A percentile compares a stretch with the other conserved stretches of the same genome.
phyloP scores from a whole-genome alignment of 2,888 invertebrate genomes.

The Coronaproctus castanopsis region DNA sequence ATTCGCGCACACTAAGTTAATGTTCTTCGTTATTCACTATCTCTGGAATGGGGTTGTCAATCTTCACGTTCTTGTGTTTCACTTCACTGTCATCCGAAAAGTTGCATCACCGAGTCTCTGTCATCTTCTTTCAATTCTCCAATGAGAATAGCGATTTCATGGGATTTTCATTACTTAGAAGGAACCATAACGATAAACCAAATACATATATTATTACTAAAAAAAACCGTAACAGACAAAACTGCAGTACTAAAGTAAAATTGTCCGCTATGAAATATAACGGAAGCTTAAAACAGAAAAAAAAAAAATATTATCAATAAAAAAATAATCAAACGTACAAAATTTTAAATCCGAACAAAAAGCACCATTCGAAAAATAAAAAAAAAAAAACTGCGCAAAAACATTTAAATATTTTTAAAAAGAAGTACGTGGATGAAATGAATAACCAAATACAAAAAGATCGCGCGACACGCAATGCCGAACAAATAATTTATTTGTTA shows the following conservation, averaged over 20 bases:
- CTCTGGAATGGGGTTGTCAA: not conserved
- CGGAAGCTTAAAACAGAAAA: not conserved
- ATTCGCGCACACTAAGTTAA: not conserved
- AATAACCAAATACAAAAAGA: not conserved
- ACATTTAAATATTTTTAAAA: not conserved
- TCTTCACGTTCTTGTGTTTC: not conserved
- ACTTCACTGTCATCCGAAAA: not conserved
- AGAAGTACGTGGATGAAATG: not conserved
- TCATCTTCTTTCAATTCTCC: not conserved
- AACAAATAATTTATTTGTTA: not conserved
- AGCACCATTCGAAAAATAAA: not conserved
- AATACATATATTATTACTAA: not conserved
- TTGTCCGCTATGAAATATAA: not conserved
- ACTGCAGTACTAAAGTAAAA: not conserved
- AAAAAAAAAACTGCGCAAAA: not conserved
- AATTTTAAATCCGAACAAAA: not conserved
- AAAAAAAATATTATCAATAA: no score
- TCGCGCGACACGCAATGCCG: not conserved
- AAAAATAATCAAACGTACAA: no score
- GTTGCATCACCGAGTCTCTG: not conserved
- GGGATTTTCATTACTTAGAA: not conserved
- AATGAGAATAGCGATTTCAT: not conserved
- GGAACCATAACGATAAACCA: not conserved
- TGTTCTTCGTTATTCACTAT: not conserved
- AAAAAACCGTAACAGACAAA: not conserved